These are phyloP conservation scores for Octodon degus DNA, from an alignment of 2,113 vertebrate species.

Conservation along the genomic window DNA sequence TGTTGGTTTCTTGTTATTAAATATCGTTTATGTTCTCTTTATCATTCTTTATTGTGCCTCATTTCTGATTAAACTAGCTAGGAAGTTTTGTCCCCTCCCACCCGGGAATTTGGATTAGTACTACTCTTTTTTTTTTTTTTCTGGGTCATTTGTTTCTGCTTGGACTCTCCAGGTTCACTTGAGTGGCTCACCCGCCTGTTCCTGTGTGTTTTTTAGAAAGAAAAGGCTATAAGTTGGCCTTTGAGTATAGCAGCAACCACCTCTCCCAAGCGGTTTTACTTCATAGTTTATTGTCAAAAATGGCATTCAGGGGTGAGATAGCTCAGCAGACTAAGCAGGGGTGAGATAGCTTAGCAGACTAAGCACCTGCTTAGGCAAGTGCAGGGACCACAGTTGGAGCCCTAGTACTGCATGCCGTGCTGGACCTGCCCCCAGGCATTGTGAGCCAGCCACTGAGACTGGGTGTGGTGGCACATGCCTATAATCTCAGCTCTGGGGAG, in stretches of 20 bases:
- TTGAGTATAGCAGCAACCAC: background rate
- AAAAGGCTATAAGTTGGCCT: background rate
- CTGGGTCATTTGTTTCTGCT: background rate
- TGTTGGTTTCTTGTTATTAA: background rate
- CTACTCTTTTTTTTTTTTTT: accelerated
- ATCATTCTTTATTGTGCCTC: background rate
- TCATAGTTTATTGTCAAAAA: background rate
- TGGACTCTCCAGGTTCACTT: background rate
- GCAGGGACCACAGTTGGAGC: too few species aligned
- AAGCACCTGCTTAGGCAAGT: too few species aligned
- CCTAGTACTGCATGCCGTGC: too few species aligned
- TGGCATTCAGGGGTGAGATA: too few species aligned
- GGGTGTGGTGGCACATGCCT: too few species aligned
- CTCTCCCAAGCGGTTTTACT: background rate
- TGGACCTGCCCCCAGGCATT: too few species aligned
- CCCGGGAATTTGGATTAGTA: background rate
- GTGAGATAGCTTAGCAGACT: too few species aligned
- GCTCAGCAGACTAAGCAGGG: too few species aligned
- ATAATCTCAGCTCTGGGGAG: too few species aligned
- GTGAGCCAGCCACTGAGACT: too few species aligned
- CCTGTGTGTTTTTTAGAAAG: background rate
- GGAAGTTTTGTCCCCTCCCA: background rate
- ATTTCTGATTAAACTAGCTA: background rate
- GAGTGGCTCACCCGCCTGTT: accelerated
- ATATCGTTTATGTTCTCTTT: accelerated